Evolutionary conservation across 1,140 invertebrate genomes (phyloP).

Genomic region (Brachionus plicatilis): DNA sequence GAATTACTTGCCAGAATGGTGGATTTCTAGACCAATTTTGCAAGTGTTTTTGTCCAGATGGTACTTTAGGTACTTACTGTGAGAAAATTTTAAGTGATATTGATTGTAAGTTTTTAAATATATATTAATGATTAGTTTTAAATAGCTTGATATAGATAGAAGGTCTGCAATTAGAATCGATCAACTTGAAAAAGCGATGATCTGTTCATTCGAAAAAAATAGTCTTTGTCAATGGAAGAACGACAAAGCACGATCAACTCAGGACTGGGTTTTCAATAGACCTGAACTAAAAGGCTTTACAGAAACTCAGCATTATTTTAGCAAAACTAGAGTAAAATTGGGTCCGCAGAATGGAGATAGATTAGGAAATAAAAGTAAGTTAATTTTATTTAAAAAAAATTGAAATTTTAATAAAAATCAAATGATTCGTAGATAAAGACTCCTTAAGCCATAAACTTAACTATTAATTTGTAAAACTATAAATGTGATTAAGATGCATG

Average conservation of each 20-base stretch:
- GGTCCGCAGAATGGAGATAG: slow-evolving; percentile 22
- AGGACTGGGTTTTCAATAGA: background rate
- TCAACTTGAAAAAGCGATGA: background rate
- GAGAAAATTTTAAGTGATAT: background rate
- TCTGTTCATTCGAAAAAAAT: background rate
- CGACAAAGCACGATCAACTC: background rate
- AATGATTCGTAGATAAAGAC: background rate
- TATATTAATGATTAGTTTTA: background rate
- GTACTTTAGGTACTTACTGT: background rate
- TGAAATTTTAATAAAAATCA: too few species aligned
- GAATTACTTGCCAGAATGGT: background rate
- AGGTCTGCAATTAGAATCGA: background rate
- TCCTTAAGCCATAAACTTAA: background rate
- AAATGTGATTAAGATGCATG: too few species aligned
- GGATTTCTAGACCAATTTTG: slow-evolving; percentile 18
- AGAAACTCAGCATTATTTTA: slow-evolving; percentile 11
- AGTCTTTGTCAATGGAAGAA: background rate
- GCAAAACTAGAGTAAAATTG: background rate
- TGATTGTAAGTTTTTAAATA: background rate
- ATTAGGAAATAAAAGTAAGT: background rate
- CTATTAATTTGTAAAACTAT: background rate
- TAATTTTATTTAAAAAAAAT: too few species aligned
- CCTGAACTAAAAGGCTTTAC: background rate
- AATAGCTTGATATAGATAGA: background rate
- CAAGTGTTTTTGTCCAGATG: slow-evolving; percentile 37